phyloP scores from a whole-genome alignment of 2,113 vertebrate genomes.

The Eolophus roseicapilla region DNA sequence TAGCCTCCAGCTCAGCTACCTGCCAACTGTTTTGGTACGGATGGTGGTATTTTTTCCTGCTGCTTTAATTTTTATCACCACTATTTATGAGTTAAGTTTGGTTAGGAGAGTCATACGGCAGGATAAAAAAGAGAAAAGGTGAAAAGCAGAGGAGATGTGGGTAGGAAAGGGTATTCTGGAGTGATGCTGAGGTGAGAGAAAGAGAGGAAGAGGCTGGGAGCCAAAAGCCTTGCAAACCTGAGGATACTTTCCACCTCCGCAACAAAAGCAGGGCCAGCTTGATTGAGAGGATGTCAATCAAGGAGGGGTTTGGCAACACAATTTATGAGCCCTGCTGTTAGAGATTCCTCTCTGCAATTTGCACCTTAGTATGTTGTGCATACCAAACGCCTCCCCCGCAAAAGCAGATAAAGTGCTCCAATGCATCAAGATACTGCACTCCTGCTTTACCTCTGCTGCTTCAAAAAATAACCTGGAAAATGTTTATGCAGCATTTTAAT shows the following conservation, averaged over 20 bases:
- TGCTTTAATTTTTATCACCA: not conserved
- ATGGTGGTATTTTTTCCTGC: not conserved
- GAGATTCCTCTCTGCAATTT: not conserved
- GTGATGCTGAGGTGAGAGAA: not conserved
- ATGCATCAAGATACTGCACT: not conserved
- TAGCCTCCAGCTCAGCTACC: not conserved
- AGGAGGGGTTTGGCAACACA: not conserved
- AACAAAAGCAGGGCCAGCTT: not conserved
- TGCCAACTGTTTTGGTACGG: not conserved
- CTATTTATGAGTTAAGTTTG: not conserved
- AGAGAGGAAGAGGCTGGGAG: not conserved
- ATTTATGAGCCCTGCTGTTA: not conserved
- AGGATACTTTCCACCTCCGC: not conserved
- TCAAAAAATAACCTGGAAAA: not conserved
- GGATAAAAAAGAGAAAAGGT: not conserved
- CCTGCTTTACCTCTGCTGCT: not conserved
- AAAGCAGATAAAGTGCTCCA: not conserved
- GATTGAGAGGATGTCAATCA: not conserved
- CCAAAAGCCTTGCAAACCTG: not conserved
- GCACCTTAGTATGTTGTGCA: not conserved
- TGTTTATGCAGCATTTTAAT: not conserved
- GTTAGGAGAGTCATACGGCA: not conserved
- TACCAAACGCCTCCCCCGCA: not conserved
- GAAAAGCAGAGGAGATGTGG: not conserved
- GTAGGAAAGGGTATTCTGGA: not conserved